These are phyloP conservation scores for Phalloptychus januarius DNA, from an alignment of 2,797 vertebrate species.

Conservation along the genomic window DNA sequence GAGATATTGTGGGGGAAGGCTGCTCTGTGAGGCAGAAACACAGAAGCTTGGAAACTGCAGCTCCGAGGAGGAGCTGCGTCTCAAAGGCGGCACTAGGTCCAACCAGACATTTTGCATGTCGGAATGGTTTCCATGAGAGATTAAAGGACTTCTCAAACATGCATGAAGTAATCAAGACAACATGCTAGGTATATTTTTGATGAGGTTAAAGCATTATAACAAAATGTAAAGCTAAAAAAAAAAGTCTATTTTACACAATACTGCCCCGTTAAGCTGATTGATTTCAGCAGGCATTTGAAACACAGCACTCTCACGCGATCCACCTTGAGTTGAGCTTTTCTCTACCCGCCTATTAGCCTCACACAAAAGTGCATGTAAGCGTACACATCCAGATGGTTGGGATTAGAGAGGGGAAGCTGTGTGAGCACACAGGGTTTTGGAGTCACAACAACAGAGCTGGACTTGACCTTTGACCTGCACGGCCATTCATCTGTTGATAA, in stretches of 20 bases:
- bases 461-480: constrained; percentile 71
- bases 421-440: constrained; percentile 57
- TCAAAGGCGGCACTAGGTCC: too few relatives aligned
- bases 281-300: constrained; percentile 26
- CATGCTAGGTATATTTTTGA: too few relatives aligned
- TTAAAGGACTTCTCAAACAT: too few relatives aligned
- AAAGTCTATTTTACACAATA: too few relatives aligned
- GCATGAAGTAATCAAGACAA: too few relatives aligned
- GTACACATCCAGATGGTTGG: constrained; percentile 58
- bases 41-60: too few relatives aligned
- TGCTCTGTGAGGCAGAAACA: too few relatives aligned
- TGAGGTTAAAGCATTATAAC: too few relatives aligned
- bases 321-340: constrained; percentile 20
- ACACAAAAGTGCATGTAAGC: constrained; percentile 31
- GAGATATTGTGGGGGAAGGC: too few relatives aligned
- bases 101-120: too few relatives aligned
- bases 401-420: constrained; percentile 71
- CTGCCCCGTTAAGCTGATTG: constrained; percentile 29
- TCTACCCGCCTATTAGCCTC: constrained; percentile 40
- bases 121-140: background rate
- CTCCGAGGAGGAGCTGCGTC: too few relatives aligned
- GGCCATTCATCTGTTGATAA: constrained; percentile 73
- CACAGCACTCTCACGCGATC: constrained; percentile 8
- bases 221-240: too few relatives aligned
- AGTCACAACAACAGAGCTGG: constrained; percentile 72